phyloP scores from a whole-genome alignment of 2,797 vertebrate genomes.

The Cossypha dichroa region DNA sequence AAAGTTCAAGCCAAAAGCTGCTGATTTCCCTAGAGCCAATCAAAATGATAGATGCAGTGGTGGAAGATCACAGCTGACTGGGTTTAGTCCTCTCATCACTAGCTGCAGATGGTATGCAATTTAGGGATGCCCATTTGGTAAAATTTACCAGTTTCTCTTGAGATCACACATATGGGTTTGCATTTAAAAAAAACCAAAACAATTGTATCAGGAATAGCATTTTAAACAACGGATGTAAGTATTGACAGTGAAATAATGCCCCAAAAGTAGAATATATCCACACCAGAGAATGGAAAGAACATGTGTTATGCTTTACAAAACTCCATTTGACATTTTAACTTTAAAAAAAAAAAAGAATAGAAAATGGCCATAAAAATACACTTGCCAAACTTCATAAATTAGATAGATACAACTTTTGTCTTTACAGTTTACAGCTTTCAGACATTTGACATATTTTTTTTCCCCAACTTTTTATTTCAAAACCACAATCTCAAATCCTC shows the following conservation, averaged over 20 bases:
- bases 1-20: slow-evolving; percentile 74
- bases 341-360: background rate
- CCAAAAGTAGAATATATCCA: slow-evolving; percentile 59
- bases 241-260: slow-evolving; percentile 72
- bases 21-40: slow-evolving; percentile 80
- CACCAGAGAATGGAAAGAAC: slow-evolving; percentile 18
- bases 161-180: slow-evolving; percentile 80
- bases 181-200: slow-evolving; percentile 75
- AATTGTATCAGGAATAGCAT: slow-evolving; percentile 75
- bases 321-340: slow-evolving; percentile 47
- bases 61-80: slow-evolving; percentile 90
- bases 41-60: slow-evolving; percentile 78
- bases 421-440: slow-evolving; percentile 29
- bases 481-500: background rate
- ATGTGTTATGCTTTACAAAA: slow-evolving; percentile 39
- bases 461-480: background rate
- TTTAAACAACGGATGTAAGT: slow-evolving; percentile 83
- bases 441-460: background rate
- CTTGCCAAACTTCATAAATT: slow-evolving; percentile 61
- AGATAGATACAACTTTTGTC: slow-evolving; percentile 50
- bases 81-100: slow-evolving; percentile 78
- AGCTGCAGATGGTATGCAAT: slow-evolving; percentile 82
- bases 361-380: slow-evolving; percentile 58
- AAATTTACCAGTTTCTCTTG: slow-evolving; percentile 81
- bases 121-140: slow-evolving; percentile 81